These are phyloP conservation scores for Ailurus styani DNA, from an alignment of 2,113 vertebrate species.

Conservation along the genomic window DNA sequence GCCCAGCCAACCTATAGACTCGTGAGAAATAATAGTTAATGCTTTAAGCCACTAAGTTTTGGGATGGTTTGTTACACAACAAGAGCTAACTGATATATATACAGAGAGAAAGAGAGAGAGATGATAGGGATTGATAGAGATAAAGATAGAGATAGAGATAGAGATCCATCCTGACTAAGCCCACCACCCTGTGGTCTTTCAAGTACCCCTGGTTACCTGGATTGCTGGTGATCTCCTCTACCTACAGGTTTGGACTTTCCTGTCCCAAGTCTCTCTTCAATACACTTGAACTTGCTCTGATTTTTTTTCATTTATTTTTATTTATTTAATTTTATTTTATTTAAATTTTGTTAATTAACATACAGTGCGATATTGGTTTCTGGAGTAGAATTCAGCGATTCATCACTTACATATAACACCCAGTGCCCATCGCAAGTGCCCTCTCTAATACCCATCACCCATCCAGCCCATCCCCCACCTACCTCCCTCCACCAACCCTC, in stretches of 20 bases:
- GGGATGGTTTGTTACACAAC: background rate
- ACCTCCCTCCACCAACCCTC: too few species aligned
- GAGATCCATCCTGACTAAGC: background rate
- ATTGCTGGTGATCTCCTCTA: background rate
- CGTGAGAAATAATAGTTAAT: background rate
- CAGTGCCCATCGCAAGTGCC: too few species aligned
- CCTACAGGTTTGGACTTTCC: background rate
- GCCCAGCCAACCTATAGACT: background rate
- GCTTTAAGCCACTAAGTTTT: background rate
- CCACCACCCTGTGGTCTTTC: background rate
- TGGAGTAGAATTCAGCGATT: too few species aligned
- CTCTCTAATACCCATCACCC: too few species aligned
- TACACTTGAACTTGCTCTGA: background rate
- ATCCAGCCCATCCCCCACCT: too few species aligned
- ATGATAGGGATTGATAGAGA: background rate
- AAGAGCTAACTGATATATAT: background rate
- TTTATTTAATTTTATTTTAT: too few species aligned
- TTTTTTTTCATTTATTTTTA: too few species aligned
- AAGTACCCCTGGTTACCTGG: background rate
- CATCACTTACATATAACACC: too few species aligned
- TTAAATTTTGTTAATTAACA: too few species aligned
- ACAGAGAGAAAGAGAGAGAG: background rate
- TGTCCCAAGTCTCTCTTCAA: background rate
- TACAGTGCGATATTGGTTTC: too few species aligned
- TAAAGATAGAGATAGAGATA: background rate